A percentile compares a stretch with the other conserved stretches of the same genome.
These are phyloP conservation scores for Scortum barcoo DNA, from an alignment of 2,113 vertebrate species.

Conservation along the genomic window DNA sequence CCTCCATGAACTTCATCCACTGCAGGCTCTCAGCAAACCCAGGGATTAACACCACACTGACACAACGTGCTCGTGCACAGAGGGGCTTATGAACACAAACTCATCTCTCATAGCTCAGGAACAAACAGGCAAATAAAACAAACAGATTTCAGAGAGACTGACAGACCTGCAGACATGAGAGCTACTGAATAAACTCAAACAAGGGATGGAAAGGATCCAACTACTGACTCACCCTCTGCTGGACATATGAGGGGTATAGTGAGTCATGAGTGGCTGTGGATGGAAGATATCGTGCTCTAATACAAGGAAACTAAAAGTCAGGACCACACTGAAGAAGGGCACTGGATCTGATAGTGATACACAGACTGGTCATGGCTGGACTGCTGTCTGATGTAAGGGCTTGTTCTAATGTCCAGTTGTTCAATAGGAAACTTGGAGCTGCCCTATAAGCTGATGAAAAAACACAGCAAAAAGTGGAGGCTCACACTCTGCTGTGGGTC, in stretches of 20 bases:
- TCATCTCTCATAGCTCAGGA: neutral
- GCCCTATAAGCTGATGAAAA: neutral
- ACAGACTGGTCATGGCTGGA: neutral
- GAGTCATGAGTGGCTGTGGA: constrained; percentile 58
- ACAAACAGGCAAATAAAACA: constrained; percentile 22
- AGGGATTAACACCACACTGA: neutral
- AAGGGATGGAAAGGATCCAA: constrained; percentile 69
- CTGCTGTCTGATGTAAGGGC: neutral
- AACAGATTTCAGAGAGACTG: neutral
- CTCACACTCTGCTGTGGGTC: neutral
- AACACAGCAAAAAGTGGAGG: neutral
- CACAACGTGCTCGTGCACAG: neutral
- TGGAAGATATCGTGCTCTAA: constrained; percentile 31
- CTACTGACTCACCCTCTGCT: constrained; percentile 59
- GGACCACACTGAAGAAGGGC: neutral
- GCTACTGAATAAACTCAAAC: constrained; percentile 52
- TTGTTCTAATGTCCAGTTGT: constrained; percentile 21
- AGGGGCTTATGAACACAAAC: neutral
- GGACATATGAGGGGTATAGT: constrained; percentile 40
- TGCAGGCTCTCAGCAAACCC: neutral
- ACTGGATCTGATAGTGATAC: neutral
- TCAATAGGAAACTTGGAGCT: constrained; percentile 28
- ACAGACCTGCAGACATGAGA: constrained; percentile 20
- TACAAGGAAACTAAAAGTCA: neutral
- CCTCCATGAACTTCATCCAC: neutral